Evolutionary conservation across 2,113 vertebrate genomes (phyloP).

Genomic region (Rhizomys pruinosus): DNA sequence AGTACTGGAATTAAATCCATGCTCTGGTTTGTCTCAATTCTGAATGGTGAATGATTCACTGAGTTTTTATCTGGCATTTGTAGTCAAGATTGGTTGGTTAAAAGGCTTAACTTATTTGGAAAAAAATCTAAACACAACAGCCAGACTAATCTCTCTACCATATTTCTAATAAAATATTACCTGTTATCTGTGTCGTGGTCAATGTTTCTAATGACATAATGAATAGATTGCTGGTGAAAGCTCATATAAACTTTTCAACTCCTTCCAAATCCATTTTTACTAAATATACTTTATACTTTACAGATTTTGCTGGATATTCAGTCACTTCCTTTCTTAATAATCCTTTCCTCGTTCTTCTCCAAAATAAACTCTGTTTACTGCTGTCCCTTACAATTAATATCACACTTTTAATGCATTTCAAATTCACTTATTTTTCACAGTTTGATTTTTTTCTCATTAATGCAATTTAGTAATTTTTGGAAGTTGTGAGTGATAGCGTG

Average conservation of each 20-base stretch:
- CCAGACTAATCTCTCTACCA: not conserved
- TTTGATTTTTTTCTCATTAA: not conserved
- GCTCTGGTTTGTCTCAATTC: not conserved
- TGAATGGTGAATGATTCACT: not conserved
- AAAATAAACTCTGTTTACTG: not conserved
- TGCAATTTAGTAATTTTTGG: not conserved
- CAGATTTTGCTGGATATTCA: too few relatives aligned
- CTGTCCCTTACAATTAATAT: not conserved
- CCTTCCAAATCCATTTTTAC: not conserved
- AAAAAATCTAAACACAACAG: not conserved
- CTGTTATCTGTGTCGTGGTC: not conserved
- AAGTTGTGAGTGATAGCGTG: rapidly evolving
- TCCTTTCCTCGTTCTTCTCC: not conserved
- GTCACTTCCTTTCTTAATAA: not conserved
- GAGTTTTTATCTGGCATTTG: not conserved
- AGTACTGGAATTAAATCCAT: too few relatives aligned
- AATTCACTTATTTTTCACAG: not conserved
- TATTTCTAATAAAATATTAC: not conserved
- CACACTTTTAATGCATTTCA: not conserved
- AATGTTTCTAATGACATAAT: not conserved
- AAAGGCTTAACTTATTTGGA: not conserved
- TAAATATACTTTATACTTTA: rapidly evolving
- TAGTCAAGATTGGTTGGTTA: not conserved
- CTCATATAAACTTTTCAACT: not conserved
- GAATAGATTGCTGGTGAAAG: too few relatives aligned